Evolutionary conservation across 1,140 invertebrate species (phyloP).

Genomic region (Drosophila ogumai): DNA sequence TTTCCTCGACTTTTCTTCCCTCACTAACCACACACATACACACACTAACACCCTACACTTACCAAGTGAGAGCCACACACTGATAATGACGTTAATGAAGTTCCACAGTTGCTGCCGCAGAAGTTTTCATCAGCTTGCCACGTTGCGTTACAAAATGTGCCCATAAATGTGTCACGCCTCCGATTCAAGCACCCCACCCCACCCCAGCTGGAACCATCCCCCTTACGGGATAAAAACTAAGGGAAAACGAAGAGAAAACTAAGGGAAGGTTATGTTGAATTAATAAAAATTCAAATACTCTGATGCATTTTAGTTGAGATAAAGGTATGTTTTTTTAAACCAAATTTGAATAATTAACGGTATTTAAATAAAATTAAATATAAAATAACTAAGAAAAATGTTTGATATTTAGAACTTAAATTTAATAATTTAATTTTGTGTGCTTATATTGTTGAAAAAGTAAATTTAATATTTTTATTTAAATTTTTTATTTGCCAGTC

Average conservation of each 20-base stretch:
- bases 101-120: conserved; percentile 55
- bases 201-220: neutral
- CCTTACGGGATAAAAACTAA: neutral
- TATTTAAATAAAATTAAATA: too few relatives aligned
- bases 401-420: too few relatives aligned
- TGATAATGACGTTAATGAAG: conserved; percentile 71
- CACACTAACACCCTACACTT: neutral
- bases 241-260: conserved; percentile 1
- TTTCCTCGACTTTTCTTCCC: neutral
- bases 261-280: neutral
- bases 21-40: neutral
- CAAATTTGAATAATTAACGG: neutral
- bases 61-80: conserved; percentile 21
- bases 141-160: conserved; percentile 67
- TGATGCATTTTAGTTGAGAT: neutral
- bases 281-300: neutral
- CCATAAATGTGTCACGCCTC: conserved; percentile 79
- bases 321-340: fast-evolving
- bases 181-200: neutral
- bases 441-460: too few relatives aligned
- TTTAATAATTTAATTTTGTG: too few relatives aligned
- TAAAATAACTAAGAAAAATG: too few relatives aligned
- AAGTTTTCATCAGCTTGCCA: conserved; percentile 65
- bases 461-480: too few relatives aligned
- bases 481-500: too few relatives aligned